Conservation (phyloP, 1,140 invertebrate species). For the Geopemphigus sp. region DNA sequence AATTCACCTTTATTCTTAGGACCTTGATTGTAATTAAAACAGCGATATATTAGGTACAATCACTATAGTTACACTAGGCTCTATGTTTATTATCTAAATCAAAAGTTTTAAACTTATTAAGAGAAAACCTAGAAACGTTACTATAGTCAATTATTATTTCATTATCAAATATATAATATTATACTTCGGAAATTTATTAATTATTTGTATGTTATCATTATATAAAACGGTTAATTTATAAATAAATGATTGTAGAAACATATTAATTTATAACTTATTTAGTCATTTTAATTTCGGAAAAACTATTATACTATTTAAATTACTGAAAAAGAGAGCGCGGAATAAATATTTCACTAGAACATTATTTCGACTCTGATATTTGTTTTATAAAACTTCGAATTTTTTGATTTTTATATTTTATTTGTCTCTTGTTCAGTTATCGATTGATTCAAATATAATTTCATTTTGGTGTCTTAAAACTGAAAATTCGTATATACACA, state of each 20-base stretch:
- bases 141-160: not conserved
- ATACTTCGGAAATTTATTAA: not conserved
- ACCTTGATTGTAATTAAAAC: conserved; percentile 13
- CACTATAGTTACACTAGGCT: not conserved
- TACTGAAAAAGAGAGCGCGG: no score
- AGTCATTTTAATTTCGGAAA: no score
- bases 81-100: not conserved
- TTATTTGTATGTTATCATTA: no score
- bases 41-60: not conserved
- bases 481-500: not conserved
- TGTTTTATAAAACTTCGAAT: no score
- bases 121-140: not conserved
- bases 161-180: not conserved
- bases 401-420: no score
- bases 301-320: no score
- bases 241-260: not conserved
- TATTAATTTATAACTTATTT: no score
- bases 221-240: not conserved
- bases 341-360: no score
- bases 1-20: conserved; percentile 13
- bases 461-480: not conserved
- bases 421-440: not conserved
- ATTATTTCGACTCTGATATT: no score
- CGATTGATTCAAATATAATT: not conserved
- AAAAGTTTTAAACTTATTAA: not conserved